Evolutionary conservation across 2,888 invertebrate species (phyloP).

Genomic region (Ametastegia equiseti): DNA sequence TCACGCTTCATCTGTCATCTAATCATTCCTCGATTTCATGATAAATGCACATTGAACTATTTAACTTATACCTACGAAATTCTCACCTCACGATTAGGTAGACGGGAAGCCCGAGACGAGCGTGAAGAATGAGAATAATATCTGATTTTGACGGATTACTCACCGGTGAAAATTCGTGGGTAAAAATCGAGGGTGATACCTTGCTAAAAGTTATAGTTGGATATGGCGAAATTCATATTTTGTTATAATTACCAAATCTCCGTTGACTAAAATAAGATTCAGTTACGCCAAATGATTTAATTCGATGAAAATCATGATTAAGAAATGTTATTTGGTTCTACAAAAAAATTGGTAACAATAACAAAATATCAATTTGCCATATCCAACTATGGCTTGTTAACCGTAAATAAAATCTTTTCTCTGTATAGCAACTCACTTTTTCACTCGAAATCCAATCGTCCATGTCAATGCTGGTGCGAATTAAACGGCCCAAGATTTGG

Average conservation of each 20-base stretch:
- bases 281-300: no score
- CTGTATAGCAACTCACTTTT: neutral
- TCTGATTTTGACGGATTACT: slow-evolving; percentile 28
- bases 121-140: slow-evolving; percentile 16
- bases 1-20: slow-evolving; percentile 12
- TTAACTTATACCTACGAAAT: neutral
- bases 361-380: no score
- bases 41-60: neutral
- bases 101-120: neutral
- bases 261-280: no score
- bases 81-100: slow-evolving; percentile 6
- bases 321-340: no score
- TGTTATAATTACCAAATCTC: no score
- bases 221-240: no score
- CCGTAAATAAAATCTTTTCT: no score
- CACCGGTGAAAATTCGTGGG: neutral
- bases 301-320: no score
- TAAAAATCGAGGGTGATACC: neutral
- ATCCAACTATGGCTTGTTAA: no score
- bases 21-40: neutral
- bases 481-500: neutral
- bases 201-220: no score
- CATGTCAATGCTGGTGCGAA: neutral
- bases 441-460: neutral
- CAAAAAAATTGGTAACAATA: no score